A percentile compares a stretch with the other conserved stretches of the same genome.
phyloP scores from a whole-genome alignment of 2,113 vertebrate genomes.

The Catharus bicknelli region DNA sequence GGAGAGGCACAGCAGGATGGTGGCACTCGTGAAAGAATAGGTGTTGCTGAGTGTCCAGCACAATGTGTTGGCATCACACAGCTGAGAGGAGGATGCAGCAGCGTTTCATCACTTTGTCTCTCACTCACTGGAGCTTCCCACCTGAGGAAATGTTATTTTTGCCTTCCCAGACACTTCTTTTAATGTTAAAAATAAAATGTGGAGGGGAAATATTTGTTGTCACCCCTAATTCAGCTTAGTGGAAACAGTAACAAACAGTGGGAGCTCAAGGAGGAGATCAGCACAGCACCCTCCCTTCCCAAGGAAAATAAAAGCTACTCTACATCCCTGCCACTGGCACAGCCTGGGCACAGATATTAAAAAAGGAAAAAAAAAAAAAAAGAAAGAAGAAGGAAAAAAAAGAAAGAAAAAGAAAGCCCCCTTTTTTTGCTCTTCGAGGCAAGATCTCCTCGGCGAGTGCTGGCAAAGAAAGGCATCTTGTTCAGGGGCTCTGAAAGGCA shows the following conservation, averaged over 20 bases:
- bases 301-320: constrained; percentile 71
- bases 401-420: constrained; percentile 17
- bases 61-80: neutral
- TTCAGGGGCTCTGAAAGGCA: constrained; percentile 71
- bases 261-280: constrained; percentile 55
- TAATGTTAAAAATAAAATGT: constrained; percentile 44
- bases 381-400: no score
- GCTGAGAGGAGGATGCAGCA: neutral
- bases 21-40: neutral
- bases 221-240: neutral
- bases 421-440: constrained; percentile 61
- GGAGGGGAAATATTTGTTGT: constrained; percentile 23
- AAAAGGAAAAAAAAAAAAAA: neutral
- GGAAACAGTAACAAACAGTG: constrained; percentile 50
- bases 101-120: neutral
- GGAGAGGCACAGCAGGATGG: neutral
- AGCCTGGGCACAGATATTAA: constrained; percentile 44
- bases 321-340: constrained; percentile 52
- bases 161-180: constrained; percentile 42
- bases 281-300: constrained; percentile 62
- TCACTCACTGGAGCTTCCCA: neutral
- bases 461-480: constrained; percentile 78
- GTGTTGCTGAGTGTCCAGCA: neutral
- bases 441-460: constrained; percentile 59
- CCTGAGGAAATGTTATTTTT: constrained; percentile 11